phyloP scores from a whole-genome alignment of 1,140 invertebrate genomes.

The Andrena cerasifolii region DNA sequence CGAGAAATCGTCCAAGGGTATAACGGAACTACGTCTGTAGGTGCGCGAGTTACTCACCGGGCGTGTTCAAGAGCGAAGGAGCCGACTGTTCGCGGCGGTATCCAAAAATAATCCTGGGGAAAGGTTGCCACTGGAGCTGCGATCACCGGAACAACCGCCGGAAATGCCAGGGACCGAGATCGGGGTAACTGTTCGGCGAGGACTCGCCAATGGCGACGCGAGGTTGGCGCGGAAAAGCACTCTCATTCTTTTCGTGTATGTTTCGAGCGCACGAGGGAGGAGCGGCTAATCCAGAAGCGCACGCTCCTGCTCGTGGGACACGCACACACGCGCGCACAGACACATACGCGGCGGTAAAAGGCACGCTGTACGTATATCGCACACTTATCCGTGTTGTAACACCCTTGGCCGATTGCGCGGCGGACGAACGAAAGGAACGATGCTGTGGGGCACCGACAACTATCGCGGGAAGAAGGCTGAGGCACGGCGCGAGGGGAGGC shows the following conservation, averaged over 20 bases:
- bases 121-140: constrained; percentile 27
- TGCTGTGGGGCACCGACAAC: too few species aligned
- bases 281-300: constrained; percentile 78
- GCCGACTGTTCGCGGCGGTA: constrained; percentile 39
- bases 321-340: neutral
- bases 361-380: neutral
- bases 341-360: neutral
- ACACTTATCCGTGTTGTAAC: constrained; percentile 4
- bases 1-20: neutral
- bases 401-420: neutral
- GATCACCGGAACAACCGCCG: constrained; percentile 42
- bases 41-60: constrained; percentile 62
- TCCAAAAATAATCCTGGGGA: constrained; percentile 67
- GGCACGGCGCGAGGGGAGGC: neutral
- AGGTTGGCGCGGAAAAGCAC: constrained; percentile 52
- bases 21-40: too few species aligned
- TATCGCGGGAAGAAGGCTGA: neutral
- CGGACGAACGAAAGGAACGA: neutral
- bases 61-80: constrained; percentile 66
- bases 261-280: constrained; percentile 45
- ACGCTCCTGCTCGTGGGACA: constrained; percentile 64
- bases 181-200: neutral
- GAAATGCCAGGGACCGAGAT: neutral
- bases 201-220: constrained; percentile 41
- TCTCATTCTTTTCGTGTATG: constrained; percentile 62